These are phyloP conservation scores for Dugesia japonica DNA, from an alignment of 2,888 invertebrate species.

Conservation along the genomic window DNA sequence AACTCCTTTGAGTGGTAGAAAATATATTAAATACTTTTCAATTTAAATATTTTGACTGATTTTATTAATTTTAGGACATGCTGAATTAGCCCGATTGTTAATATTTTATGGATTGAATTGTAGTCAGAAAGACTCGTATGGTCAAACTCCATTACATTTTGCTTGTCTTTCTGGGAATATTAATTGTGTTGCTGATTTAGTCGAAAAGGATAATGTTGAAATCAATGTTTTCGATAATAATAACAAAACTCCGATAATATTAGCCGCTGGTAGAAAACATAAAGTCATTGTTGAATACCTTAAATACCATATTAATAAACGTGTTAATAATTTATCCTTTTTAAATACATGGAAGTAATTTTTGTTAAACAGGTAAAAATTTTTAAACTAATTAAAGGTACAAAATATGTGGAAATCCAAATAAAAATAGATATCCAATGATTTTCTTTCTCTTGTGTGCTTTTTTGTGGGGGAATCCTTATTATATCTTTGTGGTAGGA, in stretches of 20 bases:
- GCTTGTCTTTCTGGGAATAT: conserved; percentile 74
- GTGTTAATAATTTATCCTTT: conserved; percentile 60
- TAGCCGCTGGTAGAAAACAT: conserved; percentile 73
- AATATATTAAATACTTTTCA: too few species aligned
- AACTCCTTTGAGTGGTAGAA: too few species aligned
- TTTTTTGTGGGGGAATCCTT: conserved; percentile 75
- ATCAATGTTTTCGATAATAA: conserved; percentile 73
- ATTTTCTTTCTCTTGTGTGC: conserved; percentile 70
- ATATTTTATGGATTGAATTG: conserved; percentile 77
- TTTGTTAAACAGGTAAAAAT: neutral
- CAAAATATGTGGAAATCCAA: neutral
- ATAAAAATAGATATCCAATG: conserved; percentile 51
- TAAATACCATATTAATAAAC: conserved; percentile 62
- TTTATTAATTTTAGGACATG: conserved; percentile 42
- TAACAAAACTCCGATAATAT: conserved; percentile 72
- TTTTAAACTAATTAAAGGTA: neutral
- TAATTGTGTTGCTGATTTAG: conserved; percentile 67
- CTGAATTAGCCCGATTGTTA: conserved; percentile 67
- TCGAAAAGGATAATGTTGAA: conserved; percentile 55
- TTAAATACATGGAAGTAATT: neutral
- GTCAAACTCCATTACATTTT: conserved; percentile 73
- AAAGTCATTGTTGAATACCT: conserved; percentile 66
- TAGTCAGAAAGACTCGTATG: conserved; percentile 75
- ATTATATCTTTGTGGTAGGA: conserved; percentile 68
- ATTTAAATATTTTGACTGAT: too few species aligned